phyloP scores from a whole-genome alignment of 2,797 vertebrate genomes.

The Bovichtus variegatus region DNA sequence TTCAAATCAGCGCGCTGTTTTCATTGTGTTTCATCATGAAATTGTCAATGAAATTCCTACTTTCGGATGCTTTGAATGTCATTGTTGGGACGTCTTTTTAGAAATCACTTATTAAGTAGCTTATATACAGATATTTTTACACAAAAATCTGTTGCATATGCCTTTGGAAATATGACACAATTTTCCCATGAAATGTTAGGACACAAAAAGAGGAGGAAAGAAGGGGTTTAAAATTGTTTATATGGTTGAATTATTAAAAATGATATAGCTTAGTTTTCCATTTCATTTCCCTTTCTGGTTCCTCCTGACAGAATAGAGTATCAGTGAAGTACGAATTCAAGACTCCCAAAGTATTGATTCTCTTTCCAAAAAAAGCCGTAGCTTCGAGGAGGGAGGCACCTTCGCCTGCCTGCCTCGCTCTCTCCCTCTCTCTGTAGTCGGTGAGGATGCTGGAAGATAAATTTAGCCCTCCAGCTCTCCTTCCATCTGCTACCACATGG shows the following conservation, averaged over 20 bases:
- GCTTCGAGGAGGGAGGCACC: slow-evolving; percentile 72
- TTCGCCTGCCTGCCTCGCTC: slow-evolving; percentile 64
- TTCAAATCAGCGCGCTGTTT: slow-evolving; percentile 9
- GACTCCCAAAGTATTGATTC: slow-evolving; percentile 70
- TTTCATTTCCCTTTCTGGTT: slow-evolving; percentile 18
- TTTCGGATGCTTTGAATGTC: not conserved
- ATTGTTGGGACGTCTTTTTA: not conserved
- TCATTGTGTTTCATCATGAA: slow-evolving; percentile 10
- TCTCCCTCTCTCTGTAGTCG: slow-evolving; percentile 76
- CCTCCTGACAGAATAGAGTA: slow-evolving; percentile 36
- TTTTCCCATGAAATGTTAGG: not conserved
- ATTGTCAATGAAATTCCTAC: not conserved
- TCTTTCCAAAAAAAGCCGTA: slow-evolving; percentile 66
- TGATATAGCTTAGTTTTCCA: not conserved
- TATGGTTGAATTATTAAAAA: not conserved
- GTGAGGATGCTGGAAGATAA: slow-evolving; percentile 88
- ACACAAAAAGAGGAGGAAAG: too few species aligned
- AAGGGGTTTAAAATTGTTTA: not conserved
- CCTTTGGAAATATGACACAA: not conserved
- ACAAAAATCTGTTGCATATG: not conserved
- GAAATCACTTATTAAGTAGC: not conserved
- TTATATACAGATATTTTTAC: not conserved
- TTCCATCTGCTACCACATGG: slow-evolving; percentile 89
- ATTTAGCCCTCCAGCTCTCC: slow-evolving; percentile 89
- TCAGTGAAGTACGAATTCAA: slow-evolving; percentile 46